A percentile compares a stretch with the other conserved stretches of the same genome.
Evolutionary conservation across 2,113 vertebrate species (phyloP).

Genomic region (Ellobius talpinus): DNA sequence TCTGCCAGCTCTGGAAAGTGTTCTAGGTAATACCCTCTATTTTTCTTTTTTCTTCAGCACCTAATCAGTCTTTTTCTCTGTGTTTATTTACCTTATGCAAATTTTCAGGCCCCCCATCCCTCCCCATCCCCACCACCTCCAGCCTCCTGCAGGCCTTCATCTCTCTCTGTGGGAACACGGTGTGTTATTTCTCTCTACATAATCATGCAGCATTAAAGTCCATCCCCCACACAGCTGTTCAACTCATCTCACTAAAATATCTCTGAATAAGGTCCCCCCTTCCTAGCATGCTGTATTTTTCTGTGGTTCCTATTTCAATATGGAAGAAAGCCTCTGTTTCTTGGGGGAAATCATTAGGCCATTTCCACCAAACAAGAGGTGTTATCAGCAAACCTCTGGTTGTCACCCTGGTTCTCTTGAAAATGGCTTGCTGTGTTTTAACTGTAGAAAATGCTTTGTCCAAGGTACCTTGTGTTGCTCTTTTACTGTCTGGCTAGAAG

Average conservation of each 20-base stretch:
- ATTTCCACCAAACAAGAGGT: neutral
- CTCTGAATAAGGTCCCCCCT: neutral
- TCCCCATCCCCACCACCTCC: too few relatives aligned
- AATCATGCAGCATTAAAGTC: neutral
- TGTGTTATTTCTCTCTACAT: neutral
- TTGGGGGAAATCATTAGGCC: neutral
- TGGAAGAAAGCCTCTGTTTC: neutral
- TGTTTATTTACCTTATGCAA: neutral
- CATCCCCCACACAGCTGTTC: neutral
- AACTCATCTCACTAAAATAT: constrained; percentile 26
- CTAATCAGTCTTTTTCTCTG: neutral
- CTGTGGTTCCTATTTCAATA: neutral
- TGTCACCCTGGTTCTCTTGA: neutral
- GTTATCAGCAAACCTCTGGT: neutral
- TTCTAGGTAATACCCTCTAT: neutral
- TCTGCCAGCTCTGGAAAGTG: neutral
- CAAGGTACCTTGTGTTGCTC: neutral
- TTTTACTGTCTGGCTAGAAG: neutral
- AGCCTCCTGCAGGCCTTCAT: too few relatives aligned
- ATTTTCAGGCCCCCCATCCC: neutral
- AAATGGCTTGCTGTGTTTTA: neutral
- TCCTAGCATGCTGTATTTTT: neutral
- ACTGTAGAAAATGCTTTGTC: neutral
- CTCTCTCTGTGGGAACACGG: neutral
- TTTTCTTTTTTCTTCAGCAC: neutral